Base-by-base conservation (phyloP, 1,140 invertebrate species). In the Bombus sibiricus region DNA sequence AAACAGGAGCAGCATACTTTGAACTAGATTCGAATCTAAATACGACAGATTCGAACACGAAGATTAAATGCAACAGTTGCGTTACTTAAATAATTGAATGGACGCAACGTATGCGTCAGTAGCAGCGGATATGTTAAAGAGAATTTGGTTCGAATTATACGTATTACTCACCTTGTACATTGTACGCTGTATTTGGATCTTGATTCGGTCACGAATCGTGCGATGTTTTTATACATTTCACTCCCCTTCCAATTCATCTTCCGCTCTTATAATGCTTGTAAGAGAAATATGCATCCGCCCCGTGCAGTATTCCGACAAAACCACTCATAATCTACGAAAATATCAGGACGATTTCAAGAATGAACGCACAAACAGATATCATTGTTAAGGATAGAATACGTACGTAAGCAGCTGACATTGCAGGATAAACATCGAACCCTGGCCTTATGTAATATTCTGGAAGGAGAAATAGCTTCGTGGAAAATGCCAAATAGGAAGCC, bases 361-460 rank as follows among this genome's bases (percentile, higher is more conserved):
- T 5, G 5, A n/a, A 32, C 1, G 32, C 9, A 0, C 5, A 1
- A 13, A 3, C 10, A 25, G 5, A 41, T 80, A 22, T 22, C 32
- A 3, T 53, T 10, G 12, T 6, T 15, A 47, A 5, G 18, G 47
- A 43, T 32, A 68, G 64, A 10, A 59, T 81, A 96, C 97, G 97
- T 95, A 98, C 98, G 93, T 98, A 98, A 77, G 97, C 97, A 2
- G 97, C 97, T 39, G 97, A 97, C 97, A 98, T 98, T 3, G 97
- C 97, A 28, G 97, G 97, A 95, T 97, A 98, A 43, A 97, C 97
- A 91, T 97, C 96, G 90, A 96, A 97, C 81, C 96, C 96, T 6
- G 96, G 95, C 32, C 94, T 96, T 39, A 96, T 91, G 43, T 96
- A 92, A 92, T 96, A 96, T 62, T 95, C 91, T 0, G 97, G 96